Base-by-base conservation (phyloP, 2,113 vertebrate genomes). In the Pterocles gutturalis region DNA sequence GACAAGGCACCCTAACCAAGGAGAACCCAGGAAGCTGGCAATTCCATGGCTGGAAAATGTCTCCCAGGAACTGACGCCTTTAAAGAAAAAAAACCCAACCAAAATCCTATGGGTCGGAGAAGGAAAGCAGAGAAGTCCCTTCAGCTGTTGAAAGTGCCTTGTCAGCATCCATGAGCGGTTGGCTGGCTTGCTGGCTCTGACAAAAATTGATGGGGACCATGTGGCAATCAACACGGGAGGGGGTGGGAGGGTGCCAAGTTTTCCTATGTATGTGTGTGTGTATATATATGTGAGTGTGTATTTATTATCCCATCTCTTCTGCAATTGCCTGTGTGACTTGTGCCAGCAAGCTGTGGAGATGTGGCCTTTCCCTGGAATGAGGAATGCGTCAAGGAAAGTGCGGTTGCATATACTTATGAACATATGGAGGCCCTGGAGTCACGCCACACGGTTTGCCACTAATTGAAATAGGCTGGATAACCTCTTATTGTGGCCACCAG, bases 131-230 rank as follows among this genome's bases (percentile, higher is more conserved):
- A 93, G 91, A 91, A 92, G 87, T 73, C 81, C 65, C 73, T 92
- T 92, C 96, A 95, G 96, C 91, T 95, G 81, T 51, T 69, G 77
- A 97, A 96, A 91, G 12, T 97, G 94, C 96, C 49, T 93, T 82
- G 89, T 97, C 95, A 97, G 97, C 94, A 95, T 95, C 87, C 66
- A 8, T 24, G 86, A 95, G 73, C 0, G 3, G 83, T n/a, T 93
- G 94, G 80, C 93, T 95, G 80, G 77, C 87, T 86, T 81, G 85
- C 90, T 92, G 79, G 89, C 86, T 97, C 86, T 92, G 83, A 95
- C 89, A 96, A 89, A 97, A 97, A 97, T 95, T 97, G 95, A 97
- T 96, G 94, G 86, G 94, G 95, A 94, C 96, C 97, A 96, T 94
- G 96, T 97, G 96, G 95, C 90, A 90, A 89, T 81, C 86, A 93